Evolutionary conservation across 2,797 vertebrate species (phyloP).

Genomic region (Cyprinella venusta): DNA sequence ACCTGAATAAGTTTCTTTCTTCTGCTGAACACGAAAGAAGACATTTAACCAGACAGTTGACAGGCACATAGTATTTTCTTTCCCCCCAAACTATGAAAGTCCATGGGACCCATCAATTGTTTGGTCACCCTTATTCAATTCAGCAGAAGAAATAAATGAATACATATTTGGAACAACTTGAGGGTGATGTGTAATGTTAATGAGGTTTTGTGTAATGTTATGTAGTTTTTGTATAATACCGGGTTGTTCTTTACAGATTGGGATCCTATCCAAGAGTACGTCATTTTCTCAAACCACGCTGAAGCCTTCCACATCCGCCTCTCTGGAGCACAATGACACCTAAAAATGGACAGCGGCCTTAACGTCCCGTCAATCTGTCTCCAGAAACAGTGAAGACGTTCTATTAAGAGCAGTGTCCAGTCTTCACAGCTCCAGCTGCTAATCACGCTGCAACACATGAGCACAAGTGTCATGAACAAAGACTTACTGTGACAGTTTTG

Average conservation of each 20-base stretch:
- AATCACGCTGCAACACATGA: not conserved
- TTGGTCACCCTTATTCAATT: not conserved
- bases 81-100: too few species aligned
- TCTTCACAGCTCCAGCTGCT: not conserved
- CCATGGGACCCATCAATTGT: not conserved
- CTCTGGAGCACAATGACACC: constrained; percentile 37
- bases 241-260: constrained; percentile 31
- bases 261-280: constrained; percentile 17
- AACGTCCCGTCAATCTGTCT: constrained; percentile 36
- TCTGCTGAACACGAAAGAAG: not conserved
- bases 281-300: constrained; percentile 12
- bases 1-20: not conserved
- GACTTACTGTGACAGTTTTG: constrained; percentile 13
- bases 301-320: constrained; percentile 18
- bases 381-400: constrained; percentile 30
- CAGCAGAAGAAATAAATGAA: not conserved
- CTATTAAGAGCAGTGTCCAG: constrained; percentile 26
- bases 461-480: constrained; percentile 2
- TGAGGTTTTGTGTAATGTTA: not conserved
- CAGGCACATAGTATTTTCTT: not conserved
- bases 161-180: not conserved
- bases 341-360: constrained; percentile 45
- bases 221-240: constrained; percentile 1
- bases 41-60: not conserved
- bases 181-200: not conserved